phyloP scores from a whole-genome alignment of 2,888 invertebrate genomes.

The Pterostichus madidus region DNA sequence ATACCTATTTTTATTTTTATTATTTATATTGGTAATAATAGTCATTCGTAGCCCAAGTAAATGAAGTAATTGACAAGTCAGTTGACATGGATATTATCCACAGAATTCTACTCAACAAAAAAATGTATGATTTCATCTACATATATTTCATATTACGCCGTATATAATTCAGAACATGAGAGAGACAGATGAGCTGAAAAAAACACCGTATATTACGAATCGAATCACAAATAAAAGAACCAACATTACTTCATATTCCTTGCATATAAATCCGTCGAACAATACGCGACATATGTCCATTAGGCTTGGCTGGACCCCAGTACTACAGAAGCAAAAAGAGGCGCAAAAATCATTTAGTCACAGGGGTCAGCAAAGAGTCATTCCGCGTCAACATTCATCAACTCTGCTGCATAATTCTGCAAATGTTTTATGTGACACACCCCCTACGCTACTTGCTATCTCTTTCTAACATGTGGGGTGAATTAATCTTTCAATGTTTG shows the following conservation, averaged over 20 bases:
- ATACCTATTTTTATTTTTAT: no score
- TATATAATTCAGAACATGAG: slow-evolving; percentile 10
- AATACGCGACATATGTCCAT: slow-evolving; percentile 46
- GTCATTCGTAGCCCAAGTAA: no score
- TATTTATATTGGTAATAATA: no score
- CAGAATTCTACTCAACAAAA: background rate
- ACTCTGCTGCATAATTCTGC: slow-evolving; percentile 23
- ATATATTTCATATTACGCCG: slow-evolving; percentile 24
- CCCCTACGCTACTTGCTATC: background rate
- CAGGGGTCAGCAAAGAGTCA: slow-evolving; percentile 29
- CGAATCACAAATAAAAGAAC: slow-evolving; percentile 30
- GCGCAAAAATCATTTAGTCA: slow-evolving; percentile 39
- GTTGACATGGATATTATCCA: no score
- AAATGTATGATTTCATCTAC: background rate
- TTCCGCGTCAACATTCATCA: slow-evolving; percentile 39
- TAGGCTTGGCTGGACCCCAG: background rate
- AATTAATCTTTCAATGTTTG: no score
- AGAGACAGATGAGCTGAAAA: slow-evolving; percentile 12
- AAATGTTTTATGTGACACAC: slow-evolving; percentile 14
- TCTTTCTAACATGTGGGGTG: background rate
- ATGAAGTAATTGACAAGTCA: no score
- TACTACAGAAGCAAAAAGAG: background rate
- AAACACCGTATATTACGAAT: slow-evolving; percentile 19
- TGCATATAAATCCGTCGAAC: slow-evolving; percentile 29
- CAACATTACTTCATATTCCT: slow-evolving; percentile 42